Base-by-base conservation (phyloP, 2,797 vertebrate genomes). In the Periophthalmus magnuspinnatus region DNA sequence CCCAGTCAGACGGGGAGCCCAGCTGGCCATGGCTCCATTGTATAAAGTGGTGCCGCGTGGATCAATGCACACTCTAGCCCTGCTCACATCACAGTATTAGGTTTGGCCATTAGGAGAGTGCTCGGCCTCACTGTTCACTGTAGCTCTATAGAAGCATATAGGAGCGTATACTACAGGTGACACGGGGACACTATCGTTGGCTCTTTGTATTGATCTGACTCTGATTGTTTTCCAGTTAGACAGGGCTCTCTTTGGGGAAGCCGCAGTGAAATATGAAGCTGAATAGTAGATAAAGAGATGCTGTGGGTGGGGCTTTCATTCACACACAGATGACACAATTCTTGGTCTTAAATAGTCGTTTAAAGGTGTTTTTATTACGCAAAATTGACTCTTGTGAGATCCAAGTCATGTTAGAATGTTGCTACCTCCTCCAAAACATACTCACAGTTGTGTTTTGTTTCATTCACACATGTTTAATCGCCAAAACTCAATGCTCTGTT, bases 121-220 rank as follows among this genome's bases (percentile, higher is more conserved):
- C 70, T 76, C 58, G 55, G 59, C 60, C 71, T 84, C 38, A 13
- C 38, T 13, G 38, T 38, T 36, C 34, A 8, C 36, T 41, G 38
- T 2, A 4, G 38, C 38, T 41, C 38, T 41, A 41, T 13, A 41
- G 11, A 41, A 41, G 38, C 38, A 11, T 41, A 41, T 58, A 47
- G 64, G 75, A 66, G 65, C 36, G 41, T 77, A 79, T n/a, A 65
- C 83, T 77, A 78, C 56, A 71, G 76, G 74, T 78, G 76, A 81
- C 65, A 56, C 80, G 22, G 33, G 47, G 79, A 34, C 56, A 61
- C 69, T 47, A 82, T 86, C 80, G 61, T 32, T 45, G 66, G 62
- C 74, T 56, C 57, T 14, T 13, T 38, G 41, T 60, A 90, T 91
- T 67, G 85, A 90, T 88, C 78, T 63, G 56, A 67, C 59, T 22